phyloP scores from a whole-genome alignment of 2,888 invertebrate species.

The Hemistola chrysoprasaria region DNA sequence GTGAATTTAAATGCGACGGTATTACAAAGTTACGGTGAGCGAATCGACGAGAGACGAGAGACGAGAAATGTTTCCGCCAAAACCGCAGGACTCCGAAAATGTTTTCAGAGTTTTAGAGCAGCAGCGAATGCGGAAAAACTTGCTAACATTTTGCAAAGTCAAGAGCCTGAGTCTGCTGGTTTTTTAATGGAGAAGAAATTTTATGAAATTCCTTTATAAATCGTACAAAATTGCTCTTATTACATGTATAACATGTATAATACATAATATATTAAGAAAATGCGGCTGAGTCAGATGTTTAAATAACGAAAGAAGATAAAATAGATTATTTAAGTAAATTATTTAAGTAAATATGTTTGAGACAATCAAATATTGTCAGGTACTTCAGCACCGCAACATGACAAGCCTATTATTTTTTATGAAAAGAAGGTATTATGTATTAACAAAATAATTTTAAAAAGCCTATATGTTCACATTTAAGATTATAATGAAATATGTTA shows the following conservation, averaged over 20 bases:
- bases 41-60: conserved; percentile 52
- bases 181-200: conserved; percentile 11
- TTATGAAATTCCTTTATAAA: neutral
- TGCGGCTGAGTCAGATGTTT: no score
- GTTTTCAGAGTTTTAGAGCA: conserved; percentile 60
- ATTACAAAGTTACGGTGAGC: conserved; percentile 47
- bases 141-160: conserved; percentile 53
- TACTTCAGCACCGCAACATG: no score
- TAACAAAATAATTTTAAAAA: no score
- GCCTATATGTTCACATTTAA: no score
- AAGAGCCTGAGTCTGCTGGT: conserved; percentile 34
- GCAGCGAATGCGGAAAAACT: conserved; percentile 47
- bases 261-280: no score
- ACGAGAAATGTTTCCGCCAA: conserved; percentile 51
- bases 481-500: no score
- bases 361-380: no score
- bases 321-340: no score
- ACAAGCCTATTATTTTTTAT: no score
- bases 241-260: neutral
- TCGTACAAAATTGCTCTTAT: neutral
- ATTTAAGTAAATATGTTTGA: no score
- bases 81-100: conserved; percentile 63
- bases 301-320: no score
- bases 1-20: conserved; percentile 32
- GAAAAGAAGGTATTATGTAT: no score